Base-by-base conservation (phyloP, 2,797 vertebrate species). In the Leucoraja ocellata region DNA sequence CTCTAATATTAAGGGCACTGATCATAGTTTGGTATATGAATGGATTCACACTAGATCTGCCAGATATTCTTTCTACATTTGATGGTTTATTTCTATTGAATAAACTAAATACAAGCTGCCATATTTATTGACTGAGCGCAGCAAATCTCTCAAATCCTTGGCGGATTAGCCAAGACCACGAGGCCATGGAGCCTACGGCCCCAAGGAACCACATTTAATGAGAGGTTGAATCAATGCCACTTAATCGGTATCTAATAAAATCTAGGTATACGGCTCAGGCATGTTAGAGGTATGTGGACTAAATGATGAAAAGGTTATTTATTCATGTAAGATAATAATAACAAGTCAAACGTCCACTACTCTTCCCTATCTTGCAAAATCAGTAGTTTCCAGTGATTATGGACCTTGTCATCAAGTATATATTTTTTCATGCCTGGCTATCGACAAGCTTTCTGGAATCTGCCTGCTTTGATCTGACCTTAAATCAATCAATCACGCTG, bases 191-290 rank as follows among this genome's bases (percentile, higher is more conserved):
- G 93, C 92, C 68, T 93, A 14, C 3, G 81, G 90, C 91, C 84
- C 92, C 88, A n/a, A 36, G 93, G 71, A 23, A 71, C 93, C 93
- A 93, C 91, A 58, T 93, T 94, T 94, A 94, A 94, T 91, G 94
- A 94, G 94, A 58, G 81, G 83, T 76, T 74, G 79, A 79, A 94
- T 94, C 94, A 93, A 94, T 94, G 76, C 54, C 93, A 77, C 93
- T 94, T 94, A 93, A 94, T 94, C 94, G 94, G 94, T 94, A 93
- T 91, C 93, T 94, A 77, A 93, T 94, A 93, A 91, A 93, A 13
- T 32, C 71, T 76, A 76, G 90, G 90, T 92, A 39, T 92, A 76
- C 39, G 2, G 90, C 36, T n/a, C 14, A 76, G 21, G 71, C 90
- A 54, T 28, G 68, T 92, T 92, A 76, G 68, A 54, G 71, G 39